Evolutionary conservation across 2,113 vertebrate species (phyloP).

Genomic region (Gymnarchus niloticus): DNA sequence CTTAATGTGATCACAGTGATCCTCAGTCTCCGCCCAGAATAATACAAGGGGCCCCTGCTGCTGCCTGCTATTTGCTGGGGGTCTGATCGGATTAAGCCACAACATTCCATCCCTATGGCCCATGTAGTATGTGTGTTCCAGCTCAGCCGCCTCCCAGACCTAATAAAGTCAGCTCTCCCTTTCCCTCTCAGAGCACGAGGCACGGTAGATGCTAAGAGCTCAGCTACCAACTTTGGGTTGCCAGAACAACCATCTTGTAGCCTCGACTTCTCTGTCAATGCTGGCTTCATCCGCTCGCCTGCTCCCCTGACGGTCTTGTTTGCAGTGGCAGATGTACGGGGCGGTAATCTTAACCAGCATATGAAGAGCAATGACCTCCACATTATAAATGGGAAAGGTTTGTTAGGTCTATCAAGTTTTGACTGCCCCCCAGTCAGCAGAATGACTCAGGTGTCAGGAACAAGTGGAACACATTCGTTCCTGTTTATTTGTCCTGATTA

Average conservation of each 20-base stretch:
- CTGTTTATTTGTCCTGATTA: conserved; percentile 35
- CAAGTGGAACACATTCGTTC: conserved; percentile 20
- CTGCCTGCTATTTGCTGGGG: conserved; percentile 8
- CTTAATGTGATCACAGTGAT: conserved; percentile 54
- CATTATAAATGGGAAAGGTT: background rate
- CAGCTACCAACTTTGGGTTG: background rate
- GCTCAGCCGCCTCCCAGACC: conserved; percentile 59
- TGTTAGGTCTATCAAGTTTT: conserved; percentile 10
- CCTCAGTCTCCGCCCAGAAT: conserved; percentile 41
- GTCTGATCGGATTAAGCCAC: conserved; percentile 58
- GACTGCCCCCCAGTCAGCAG: background rate
- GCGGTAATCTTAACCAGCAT: background rate
- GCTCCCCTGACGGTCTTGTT: background rate
- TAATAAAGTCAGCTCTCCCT: conserved; percentile 57
- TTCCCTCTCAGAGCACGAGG: conserved; percentile 40
- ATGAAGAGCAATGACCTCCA: background rate
- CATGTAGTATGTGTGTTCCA: conserved; percentile 47
- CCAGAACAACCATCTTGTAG: background rate
- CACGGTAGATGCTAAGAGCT: background rate
- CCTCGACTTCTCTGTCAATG: background rate
- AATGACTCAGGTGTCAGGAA: conserved; percentile 6
- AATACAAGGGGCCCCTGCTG: conserved; percentile 45
- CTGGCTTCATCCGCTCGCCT: background rate
- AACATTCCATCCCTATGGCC: conserved; percentile 52
- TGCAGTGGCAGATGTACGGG: background rate